These are phyloP conservation scores for Spatulosminthurus flaviceps DNA, from an alignment of 2,888 invertebrate genomes.

Conservation along the genomic window DNA sequence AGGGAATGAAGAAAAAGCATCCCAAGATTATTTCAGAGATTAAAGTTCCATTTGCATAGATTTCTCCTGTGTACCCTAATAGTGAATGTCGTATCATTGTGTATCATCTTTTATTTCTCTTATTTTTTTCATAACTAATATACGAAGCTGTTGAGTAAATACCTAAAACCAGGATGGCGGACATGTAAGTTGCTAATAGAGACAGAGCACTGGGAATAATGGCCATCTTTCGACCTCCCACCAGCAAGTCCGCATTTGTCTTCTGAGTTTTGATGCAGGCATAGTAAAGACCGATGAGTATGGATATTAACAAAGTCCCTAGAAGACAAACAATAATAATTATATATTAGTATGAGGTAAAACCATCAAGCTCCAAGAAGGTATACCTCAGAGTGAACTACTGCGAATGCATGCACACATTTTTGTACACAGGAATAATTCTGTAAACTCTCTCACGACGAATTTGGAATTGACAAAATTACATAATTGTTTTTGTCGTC, in stretches of 20 bases:
- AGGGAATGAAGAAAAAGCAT: slow-evolving; percentile 62
- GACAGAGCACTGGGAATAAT: slow-evolving; percentile 57
- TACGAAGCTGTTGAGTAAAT: background rate
- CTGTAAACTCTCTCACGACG: too few relatives aligned
- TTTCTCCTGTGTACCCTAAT: slow-evolving; percentile 60
- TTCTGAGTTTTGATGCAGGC: slow-evolving; percentile 58
- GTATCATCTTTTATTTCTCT: background rate
- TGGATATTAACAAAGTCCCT: slow-evolving; percentile 55
- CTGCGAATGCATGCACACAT: too few relatives aligned
- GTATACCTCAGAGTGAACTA: too few relatives aligned
- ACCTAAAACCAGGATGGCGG: slow-evolving; percentile 59
- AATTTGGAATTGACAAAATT: too few relatives aligned
- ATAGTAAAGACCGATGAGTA: slow-evolving; percentile 61
- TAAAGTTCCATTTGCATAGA: slow-evolving; percentile 60
- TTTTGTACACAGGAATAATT: too few relatives aligned
- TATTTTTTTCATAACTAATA: background rate
- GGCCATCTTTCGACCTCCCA: slow-evolving; percentile 58
- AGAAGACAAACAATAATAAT: background rate
- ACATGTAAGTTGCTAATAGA: slow-evolving; percentile 61
- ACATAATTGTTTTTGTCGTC: too few relatives aligned
- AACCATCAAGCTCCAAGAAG: too few relatives aligned
- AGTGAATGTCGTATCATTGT: too few relatives aligned
- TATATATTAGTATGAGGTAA: too few relatives aligned
- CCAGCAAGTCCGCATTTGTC: slow-evolving; percentile 59
- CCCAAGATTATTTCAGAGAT: slow-evolving; percentile 58